Conservation (phyloP, 2,888 invertebrate species). For the Copidosoma aretas region DNA sequence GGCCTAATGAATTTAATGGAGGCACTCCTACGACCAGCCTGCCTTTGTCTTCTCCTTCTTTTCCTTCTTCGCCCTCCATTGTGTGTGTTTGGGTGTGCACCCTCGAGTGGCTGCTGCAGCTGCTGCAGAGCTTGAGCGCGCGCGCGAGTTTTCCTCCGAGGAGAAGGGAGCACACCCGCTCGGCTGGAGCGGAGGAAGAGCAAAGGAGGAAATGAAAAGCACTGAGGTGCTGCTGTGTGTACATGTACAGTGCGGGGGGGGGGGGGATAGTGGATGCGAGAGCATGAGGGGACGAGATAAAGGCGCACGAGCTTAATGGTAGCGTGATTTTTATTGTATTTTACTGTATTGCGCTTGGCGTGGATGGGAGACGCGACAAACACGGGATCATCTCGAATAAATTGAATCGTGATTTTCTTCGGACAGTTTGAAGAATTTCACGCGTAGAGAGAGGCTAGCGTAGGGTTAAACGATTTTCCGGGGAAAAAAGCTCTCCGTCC, state of each 20-base stretch:
- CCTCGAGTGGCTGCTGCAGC: background rate
- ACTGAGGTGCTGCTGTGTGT: too few species aligned
- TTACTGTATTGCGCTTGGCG: too few species aligned
- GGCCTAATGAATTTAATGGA: slow-evolving; percentile 64
- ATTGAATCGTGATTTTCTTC: too few species aligned
- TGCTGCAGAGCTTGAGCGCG: too few species aligned
- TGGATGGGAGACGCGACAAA: slow-evolving; percentile 8
- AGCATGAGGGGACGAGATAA: too few species aligned
- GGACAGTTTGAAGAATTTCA: slow-evolving; percentile 5
- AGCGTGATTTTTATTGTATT: too few species aligned
- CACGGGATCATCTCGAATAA: too few species aligned
- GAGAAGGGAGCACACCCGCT: background rate
- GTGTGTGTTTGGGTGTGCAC: background rate
- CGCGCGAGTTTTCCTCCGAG: background rate
- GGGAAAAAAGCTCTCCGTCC: slow-evolving; percentile 22
- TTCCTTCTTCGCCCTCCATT: slow-evolving; percentile 16
- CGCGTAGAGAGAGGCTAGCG: slow-evolving; percentile 19
- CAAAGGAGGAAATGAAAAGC: background rate
- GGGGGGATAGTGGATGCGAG: too few species aligned
- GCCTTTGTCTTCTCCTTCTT: background rate
- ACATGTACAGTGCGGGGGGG: too few species aligned
- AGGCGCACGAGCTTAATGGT: too few species aligned
- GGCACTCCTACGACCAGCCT: slow-evolving; percentile 42
- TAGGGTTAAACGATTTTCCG: slow-evolving; percentile 47
- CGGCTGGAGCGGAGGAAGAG: background rate